Percentiles rank a stretch among this genome's conserved stretches.
Evolutionary conservation across 1,140 invertebrate genomes (phyloP).

Genomic region (Caenorhabditis inopinata): DNA sequence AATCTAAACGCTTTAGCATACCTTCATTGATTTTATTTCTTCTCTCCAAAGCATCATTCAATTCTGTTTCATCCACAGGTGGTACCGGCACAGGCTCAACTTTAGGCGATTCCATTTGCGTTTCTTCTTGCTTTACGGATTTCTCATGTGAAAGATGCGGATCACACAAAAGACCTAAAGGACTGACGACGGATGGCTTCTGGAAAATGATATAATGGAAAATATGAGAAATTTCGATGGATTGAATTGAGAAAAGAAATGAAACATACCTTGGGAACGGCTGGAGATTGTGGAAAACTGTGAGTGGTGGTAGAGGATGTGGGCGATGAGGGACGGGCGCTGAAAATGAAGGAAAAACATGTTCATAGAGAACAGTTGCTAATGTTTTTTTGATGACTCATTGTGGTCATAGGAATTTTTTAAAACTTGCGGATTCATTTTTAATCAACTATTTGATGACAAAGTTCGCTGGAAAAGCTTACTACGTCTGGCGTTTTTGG

Average conservation of each 20-base stretch:
- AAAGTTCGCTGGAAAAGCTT: no score
- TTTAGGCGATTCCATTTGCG: neutral
- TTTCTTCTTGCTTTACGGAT: neutral
- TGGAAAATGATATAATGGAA: neutral
- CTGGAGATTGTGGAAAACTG: neutral
- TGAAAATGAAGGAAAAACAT: neutral
- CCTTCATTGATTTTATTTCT: constrained; percentile 36
- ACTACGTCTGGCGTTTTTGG: no score
- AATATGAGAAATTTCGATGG: no score
- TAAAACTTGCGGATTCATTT: no score
- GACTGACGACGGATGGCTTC: constrained; percentile 34
- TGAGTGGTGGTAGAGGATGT: neutral
- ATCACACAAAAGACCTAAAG: constrained; percentile 34
- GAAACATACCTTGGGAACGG: neutral
- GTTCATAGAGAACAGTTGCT: no score
- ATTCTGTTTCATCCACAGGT: neutral
- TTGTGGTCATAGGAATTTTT: neutral
- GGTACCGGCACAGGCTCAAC: neutral
- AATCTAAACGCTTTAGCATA: no score
- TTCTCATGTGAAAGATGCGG: constrained; percentile 31
- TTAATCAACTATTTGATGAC: no score
- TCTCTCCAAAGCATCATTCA: constrained; percentile 12
- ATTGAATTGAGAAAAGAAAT: neutral
- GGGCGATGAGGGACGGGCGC: neutral
- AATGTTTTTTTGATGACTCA: constrained; percentile 4